phyloP scores from a whole-genome alignment of 30 jellyfish, hydroid and myxozoan species.

The Phacellophora camtschatica region DNA sequence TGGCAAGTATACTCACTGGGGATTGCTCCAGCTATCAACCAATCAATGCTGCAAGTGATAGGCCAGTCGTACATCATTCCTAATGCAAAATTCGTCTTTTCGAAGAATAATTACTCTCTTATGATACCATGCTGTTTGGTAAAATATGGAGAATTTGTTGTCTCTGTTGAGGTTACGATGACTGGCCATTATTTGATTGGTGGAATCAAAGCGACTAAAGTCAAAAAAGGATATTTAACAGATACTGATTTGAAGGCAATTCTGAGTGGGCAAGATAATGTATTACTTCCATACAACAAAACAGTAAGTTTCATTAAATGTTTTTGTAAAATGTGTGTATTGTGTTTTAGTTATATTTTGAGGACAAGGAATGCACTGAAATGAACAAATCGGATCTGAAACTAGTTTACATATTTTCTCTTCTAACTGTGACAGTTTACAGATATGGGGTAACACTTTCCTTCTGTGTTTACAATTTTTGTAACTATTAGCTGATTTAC shows the following conservation, averaged over 20 bases:
- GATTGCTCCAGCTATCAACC: background rate
- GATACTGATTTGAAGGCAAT: slow-evolving; percentile 46
- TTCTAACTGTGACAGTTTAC: too few species aligned
- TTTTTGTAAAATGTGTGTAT: too few species aligned
- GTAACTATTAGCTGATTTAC: too few species aligned
- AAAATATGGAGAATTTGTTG: slow-evolving; percentile 10
- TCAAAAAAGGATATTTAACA: background rate
- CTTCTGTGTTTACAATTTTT: too few species aligned
- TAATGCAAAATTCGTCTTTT: background rate
- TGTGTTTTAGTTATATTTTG: too few species aligned
- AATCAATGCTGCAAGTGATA: background rate
- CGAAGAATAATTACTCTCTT: background rate
- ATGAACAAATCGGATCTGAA: too few species aligned
- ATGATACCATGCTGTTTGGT: slow-evolving; percentile 25
- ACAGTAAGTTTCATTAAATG: too few species aligned
- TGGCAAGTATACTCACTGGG: slow-evolving; percentile 24
- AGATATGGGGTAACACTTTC: too few species aligned
- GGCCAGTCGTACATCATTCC: slow-evolving; percentile 18
- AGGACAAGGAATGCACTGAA: too few species aligned
- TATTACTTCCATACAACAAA: background rate
- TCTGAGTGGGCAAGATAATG: background rate
- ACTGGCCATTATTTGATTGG: slow-evolving; percentile 24
- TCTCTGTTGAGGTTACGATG: slow-evolving; percentile 20
- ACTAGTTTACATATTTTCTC: too few species aligned
- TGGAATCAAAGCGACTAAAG: slow-evolving; percentile 11